phyloP scores from a whole-genome alignment of 2,113 vertebrate genomes.

The Triplophysa dalaica region DNA sequence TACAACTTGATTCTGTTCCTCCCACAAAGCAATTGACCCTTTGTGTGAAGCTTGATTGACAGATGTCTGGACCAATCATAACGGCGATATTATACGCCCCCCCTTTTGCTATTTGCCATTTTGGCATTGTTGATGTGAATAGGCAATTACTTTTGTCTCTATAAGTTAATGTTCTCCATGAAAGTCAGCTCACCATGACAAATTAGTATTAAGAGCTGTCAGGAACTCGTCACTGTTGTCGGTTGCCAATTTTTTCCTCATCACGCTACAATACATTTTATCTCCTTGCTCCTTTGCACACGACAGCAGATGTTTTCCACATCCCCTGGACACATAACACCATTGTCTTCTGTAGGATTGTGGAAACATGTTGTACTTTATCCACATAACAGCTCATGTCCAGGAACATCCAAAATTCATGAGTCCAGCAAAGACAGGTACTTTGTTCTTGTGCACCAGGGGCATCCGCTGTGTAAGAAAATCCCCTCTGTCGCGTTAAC shows the following conservation, averaged over 20 bases:
- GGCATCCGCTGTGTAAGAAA: slow-evolving; percentile 17
- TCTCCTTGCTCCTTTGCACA: slow-evolving; percentile 20
- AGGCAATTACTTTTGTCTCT: no score
- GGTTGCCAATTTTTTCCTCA: not conserved
- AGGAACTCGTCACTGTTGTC: not conserved
- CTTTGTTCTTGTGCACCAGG: slow-evolving; percentile 33
- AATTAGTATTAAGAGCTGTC: slow-evolving; percentile 13
- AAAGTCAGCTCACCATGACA: slow-evolving; percentile 4
- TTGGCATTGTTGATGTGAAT: no score
- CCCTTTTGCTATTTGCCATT: no score
- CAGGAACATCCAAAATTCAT: slow-evolving; percentile 60
- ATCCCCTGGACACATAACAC: slow-evolving; percentile 29
- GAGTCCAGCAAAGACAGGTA: slow-evolving; percentile 47
- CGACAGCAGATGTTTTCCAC: slow-evolving; percentile 28
- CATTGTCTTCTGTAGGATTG: slow-evolving; percentile 24
- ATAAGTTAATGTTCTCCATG: not conserved
- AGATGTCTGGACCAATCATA: no score
- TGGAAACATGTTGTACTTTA: slow-evolving; percentile 39
- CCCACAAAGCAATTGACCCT: no score
- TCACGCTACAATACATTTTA: not conserved
- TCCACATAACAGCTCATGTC: slow-evolving; percentile 31
- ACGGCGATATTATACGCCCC: no score
- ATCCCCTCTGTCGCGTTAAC: not conserved
- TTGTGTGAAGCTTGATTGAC: no score
- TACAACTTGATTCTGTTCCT: no score